Conservation (phyloP, 2,888 invertebrate genomes). For the Apamea anceps region DNA sequence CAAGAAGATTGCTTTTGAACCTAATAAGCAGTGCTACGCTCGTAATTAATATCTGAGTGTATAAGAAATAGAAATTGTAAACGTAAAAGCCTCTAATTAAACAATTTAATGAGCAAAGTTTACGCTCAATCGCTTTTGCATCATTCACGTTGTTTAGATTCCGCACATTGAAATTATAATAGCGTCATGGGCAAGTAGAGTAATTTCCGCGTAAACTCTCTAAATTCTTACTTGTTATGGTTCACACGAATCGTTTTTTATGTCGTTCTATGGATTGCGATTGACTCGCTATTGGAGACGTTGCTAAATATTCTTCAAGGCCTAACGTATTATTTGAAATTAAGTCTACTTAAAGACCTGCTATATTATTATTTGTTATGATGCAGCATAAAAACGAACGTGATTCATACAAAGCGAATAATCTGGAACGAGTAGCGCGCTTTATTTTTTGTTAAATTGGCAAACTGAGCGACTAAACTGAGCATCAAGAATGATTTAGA, state of each 20-base stretch:
- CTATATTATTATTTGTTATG: conserved; percentile 48
- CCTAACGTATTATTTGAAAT: conserved; percentile 36
- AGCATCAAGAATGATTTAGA: conserved; percentile 41
- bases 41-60: conserved; percentile 23
- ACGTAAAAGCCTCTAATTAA: conserved; percentile 47
- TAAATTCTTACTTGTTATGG: conserved; percentile 54
- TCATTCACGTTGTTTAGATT: conserved; percentile 59
- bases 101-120: conserved; percentile 56
- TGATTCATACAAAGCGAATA: conserved; percentile 45
- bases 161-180: conserved; percentile 56
- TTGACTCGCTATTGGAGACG: conserved; percentile 23
- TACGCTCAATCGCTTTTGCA: conserved; percentile 61
- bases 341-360: conserved; percentile 30
- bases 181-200: conserved; percentile 51
- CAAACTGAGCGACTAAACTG: conserved; percentile 39
- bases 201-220: conserved; percentile 62
- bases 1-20: conserved; percentile 29
- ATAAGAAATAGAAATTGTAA: conserved; percentile 19
- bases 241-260: conserved; percentile 27
- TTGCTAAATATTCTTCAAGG: conserved; percentile 60
- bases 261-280: conserved; percentile 20
- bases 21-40: background rate
- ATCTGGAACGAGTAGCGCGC: conserved; percentile 41
- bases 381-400: conserved; percentile 44
- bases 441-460: conserved; percentile 38